Evolutionary conservation across 2,113 vertebrate genomes (phyloP).

Genomic region (Gobiocypris rarus): DNA sequence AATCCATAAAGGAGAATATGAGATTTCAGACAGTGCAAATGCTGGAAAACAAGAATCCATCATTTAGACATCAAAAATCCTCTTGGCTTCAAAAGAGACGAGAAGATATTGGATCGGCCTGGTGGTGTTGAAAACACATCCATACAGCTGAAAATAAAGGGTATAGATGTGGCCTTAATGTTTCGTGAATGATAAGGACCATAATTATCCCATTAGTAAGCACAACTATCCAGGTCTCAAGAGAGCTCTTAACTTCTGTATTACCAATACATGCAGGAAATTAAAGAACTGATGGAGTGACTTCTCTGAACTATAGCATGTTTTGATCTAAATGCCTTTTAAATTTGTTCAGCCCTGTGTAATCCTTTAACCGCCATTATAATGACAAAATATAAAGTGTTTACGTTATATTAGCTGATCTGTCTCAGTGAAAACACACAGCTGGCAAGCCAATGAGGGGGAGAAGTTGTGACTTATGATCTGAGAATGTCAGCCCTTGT

Average conservation of each 20-base stretch:
- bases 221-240: background rate
- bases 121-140: constrained; percentile 44
- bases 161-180: background rate
- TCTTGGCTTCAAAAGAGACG: constrained; percentile 17
- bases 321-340: constrained; percentile 6
- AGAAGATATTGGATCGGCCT: background rate
- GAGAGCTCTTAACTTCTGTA: background rate
- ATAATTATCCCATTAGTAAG: constrained; percentile 24
- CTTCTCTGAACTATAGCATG: background rate
- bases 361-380: background rate
- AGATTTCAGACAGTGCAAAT: constrained; percentile 24
- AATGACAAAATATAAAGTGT: constrained; percentile 11
- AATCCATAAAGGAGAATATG: background rate
- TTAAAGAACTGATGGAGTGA: background rate
- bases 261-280: constrained; percentile 1
- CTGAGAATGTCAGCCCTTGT: background rate
- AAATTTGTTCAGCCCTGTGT: background rate
- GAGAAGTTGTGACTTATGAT: background rate
- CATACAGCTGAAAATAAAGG: constrained; percentile 32
- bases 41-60: constrained; percentile 27
- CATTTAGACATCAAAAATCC: constrained; percentile 39
- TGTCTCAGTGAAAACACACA: background rate
- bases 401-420: background rate
- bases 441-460: background rate
- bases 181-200: background rate